phyloP scores from a whole-genome alignment of 2,113 vertebrate species.

The Sterrhoptilus dennistouni region DNA sequence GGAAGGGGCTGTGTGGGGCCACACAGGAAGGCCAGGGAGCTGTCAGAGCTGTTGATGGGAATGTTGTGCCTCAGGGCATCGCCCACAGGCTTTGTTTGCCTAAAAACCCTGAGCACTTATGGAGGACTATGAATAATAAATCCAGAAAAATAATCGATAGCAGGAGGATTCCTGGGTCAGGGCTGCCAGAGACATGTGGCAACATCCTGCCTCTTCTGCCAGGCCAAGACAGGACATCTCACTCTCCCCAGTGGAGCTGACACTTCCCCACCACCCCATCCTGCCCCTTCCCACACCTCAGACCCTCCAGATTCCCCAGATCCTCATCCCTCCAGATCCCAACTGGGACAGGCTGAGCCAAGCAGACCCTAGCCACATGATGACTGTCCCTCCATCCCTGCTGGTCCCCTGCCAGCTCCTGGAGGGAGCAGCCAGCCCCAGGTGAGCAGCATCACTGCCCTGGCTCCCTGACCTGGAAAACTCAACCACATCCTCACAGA shows the following conservation, averaged over 20 bases:
- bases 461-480: background rate
- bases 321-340: background rate
- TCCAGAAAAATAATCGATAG: background rate
- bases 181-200: rapidly evolving
- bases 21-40: background rate
- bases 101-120: rapidly evolving
- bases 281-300: background rate
- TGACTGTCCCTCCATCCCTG: background rate
- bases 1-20: background rate
- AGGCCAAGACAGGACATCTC: background rate
- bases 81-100: background rate
- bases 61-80: background rate
- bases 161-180: background rate
- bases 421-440: background rate
- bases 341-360: background rate
- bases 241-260: background rate
- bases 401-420: background rate
- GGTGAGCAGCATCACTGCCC: background rate
- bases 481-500: rapidly evolving
- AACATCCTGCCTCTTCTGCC: background rate
- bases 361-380: background rate
- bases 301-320: background rate
- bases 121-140: background rate
- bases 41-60: background rate
- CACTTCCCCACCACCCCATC: background rate